phyloP scores from a whole-genome alignment of 2,888 invertebrate species.

The Drosophila yooni region DNA sequence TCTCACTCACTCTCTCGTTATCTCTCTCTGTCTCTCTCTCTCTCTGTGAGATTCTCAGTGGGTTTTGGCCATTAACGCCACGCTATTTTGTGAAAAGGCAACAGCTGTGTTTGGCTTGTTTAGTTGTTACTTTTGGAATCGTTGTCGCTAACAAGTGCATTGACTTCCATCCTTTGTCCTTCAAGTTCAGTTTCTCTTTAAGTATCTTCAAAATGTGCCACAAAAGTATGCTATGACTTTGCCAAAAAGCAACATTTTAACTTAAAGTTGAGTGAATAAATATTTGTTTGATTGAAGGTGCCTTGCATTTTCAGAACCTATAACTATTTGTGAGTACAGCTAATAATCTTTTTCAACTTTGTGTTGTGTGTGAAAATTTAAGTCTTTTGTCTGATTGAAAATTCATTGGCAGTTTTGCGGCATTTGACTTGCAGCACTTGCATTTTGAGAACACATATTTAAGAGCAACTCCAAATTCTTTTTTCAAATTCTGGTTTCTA shows the following conservation, averaged over 20 bases:
- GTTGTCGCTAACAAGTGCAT: conserved; percentile 40
- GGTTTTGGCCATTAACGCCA: conserved; percentile 59
- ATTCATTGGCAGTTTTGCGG: not conserved
- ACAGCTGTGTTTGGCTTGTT: conserved; percentile 44
- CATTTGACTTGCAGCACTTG: not conserved
- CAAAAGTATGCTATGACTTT: conserved; percentile 56
- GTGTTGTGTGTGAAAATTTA: not conserved
- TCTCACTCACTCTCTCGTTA: not conserved
- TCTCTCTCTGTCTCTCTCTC: conserved; percentile 1
- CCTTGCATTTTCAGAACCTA: not conserved
- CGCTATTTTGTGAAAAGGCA: conserved; percentile 37
- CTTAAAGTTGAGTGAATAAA: conserved; percentile 7
- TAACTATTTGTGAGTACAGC: not conserved
- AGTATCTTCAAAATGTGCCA: not conserved
- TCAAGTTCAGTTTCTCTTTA: conserved; percentile 1
- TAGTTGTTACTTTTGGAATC: conserved; percentile 13
- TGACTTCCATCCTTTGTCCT: conserved; percentile 40
- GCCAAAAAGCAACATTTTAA: not conserved
- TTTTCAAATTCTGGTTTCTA: not conserved
- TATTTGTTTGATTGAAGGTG: not conserved
- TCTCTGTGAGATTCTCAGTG: conserved; percentile 16
- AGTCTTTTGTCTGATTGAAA: not conserved
- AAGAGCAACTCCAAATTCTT: not conserved
- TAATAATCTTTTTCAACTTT: not conserved
- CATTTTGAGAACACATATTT: not conserved